phyloP scores from a whole-genome alignment of 2,888 invertebrate genomes.

The Periphyllus acericola region DNA sequence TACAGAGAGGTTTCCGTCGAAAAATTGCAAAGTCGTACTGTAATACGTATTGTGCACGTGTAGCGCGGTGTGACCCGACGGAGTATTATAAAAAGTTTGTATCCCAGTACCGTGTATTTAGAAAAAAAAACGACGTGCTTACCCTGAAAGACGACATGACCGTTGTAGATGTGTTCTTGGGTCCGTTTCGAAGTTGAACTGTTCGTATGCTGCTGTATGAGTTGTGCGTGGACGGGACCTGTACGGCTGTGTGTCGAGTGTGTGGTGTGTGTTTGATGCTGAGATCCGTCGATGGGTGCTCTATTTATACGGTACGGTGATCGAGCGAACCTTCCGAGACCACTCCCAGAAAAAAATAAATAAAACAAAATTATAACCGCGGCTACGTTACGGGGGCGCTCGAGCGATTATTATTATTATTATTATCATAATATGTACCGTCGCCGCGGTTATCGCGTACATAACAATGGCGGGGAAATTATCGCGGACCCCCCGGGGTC shows the following conservation, averaged over 20 bases:
- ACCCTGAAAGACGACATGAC: slow-evolving; percentile 38
- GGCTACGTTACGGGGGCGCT: background rate
- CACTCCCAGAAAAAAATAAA: slow-evolving; percentile 5
- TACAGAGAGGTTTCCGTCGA: too few relatives aligned
- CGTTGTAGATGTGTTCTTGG: background rate
- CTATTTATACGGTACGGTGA: slow-evolving; percentile 22
- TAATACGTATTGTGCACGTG: too few relatives aligned
- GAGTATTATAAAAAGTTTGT: background rate
- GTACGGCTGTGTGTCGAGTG: background rate
- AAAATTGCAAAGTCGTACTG: too few relatives aligned
- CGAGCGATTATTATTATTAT: background rate
- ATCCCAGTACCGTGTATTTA: background rate
- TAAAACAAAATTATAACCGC: background rate
- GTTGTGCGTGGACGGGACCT: background rate
- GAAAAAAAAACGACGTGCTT: background rate
- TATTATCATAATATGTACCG: background rate
- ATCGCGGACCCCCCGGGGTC: slow-evolving; percentile 24
- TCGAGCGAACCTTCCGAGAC: slow-evolving; percentile 38
- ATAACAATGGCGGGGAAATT: slow-evolving; percentile 20
- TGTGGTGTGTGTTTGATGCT: background rate
- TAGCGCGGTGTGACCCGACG: background rate
- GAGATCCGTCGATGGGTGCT: background rate
- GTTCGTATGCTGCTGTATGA: background rate
- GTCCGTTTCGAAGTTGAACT: background rate
- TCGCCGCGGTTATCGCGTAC: background rate